Evolutionary conservation across 2,888 invertebrate species (phyloP).

Genomic region (Yponomeuta sedellus): DNA sequence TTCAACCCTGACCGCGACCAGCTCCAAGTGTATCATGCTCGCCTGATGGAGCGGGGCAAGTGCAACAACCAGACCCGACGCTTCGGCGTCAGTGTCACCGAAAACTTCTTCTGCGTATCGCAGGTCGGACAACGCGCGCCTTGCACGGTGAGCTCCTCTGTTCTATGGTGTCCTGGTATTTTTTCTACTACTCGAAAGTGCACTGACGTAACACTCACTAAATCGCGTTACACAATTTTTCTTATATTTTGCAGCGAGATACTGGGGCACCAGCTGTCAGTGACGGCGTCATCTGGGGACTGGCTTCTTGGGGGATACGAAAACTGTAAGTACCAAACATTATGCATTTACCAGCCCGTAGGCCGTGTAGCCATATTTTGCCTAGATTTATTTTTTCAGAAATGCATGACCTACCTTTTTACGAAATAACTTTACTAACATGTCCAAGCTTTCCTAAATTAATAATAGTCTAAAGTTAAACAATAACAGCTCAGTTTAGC

Average conservation of each 20-base stretch:
- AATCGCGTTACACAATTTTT: no score
- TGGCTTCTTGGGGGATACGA: slow-evolving; percentile 65
- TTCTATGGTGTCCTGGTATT: neutral
- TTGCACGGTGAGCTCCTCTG: slow-evolving; percentile 48
- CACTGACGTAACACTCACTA: no score
- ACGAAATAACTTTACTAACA: no score
- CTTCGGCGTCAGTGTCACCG: slow-evolving; percentile 47
- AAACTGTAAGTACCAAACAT: slow-evolving; percentile 48
- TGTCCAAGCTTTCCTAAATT: no score
- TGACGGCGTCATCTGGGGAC: slow-evolving; percentile 62
- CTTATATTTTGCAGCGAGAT: slow-evolving; percentile 44
- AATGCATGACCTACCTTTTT: no score
- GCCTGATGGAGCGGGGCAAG: slow-evolving; percentile 36
- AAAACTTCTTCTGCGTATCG: slow-evolving; percentile 56
- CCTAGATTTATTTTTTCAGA: no score
- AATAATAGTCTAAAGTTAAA: no score
- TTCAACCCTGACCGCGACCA: slow-evolving; percentile 30
- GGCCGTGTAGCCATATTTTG: no score
- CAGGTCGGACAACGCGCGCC: slow-evolving; percentile 51
- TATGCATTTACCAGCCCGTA: neutral
- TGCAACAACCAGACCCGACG: slow-evolving; percentile 58
- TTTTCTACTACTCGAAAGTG: no score
- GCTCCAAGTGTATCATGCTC: slow-evolving; percentile 51
- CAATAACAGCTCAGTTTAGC: no score
- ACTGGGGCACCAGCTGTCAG: slow-evolving; percentile 68